Evolutionary conservation across 2,113 vertebrate species (phyloP).

Genomic region (Cyphomyrus discorhynchus): DNA sequence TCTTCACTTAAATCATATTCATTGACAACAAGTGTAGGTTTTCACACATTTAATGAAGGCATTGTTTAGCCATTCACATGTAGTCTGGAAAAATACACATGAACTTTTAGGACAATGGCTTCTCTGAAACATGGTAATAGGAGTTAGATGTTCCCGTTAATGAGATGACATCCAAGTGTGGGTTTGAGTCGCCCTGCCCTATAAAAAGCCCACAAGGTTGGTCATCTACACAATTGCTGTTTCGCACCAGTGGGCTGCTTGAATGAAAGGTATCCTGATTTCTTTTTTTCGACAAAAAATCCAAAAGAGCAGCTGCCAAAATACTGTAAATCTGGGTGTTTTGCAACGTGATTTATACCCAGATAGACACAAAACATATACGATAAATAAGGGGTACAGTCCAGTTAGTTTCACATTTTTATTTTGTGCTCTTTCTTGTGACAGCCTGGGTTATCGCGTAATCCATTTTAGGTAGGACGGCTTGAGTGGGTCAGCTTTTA

Average conservation of each 20-base stretch:
- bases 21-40: background rate
- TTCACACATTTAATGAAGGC: background rate
- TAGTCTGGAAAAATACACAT: background rate
- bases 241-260: background rate
- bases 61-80: background rate
- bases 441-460: background rate
- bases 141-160: background rate
- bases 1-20: background rate
- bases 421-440: background rate
- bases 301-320: background rate
- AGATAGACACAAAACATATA: background rate
- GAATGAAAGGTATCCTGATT: background rate
- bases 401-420: background rate
- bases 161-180: background rate
- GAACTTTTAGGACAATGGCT: background rate
- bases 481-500: background rate
- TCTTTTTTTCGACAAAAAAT: background rate
- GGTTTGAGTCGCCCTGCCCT: background rate
- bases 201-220: background rate
- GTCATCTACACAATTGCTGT: background rate
- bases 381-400: background rate
- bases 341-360: background rate
- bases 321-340: background rate
- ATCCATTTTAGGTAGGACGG: background rate
- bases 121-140: background rate